Conservation (phyloP, 2,113 vertebrate species). For the Anhinga rufa region DNA sequence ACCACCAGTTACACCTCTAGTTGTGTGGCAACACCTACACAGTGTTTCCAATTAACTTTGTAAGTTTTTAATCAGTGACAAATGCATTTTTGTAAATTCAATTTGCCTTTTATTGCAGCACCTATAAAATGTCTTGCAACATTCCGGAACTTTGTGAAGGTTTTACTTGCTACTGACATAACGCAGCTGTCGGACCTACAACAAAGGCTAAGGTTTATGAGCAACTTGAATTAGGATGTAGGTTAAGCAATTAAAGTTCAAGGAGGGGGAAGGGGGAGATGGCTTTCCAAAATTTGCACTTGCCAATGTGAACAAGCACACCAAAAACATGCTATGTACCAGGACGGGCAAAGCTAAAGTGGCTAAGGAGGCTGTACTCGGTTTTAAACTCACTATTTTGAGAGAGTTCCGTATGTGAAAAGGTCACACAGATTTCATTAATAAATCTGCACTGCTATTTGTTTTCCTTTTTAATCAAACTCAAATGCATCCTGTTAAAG, state of each 20-base stretch:
- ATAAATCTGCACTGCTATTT: slow-evolving; percentile 72
- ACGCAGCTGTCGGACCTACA: slow-evolving; percentile 93
- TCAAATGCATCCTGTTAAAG: slow-evolving; percentile 84
- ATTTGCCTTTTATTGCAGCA: slow-evolving; percentile 82
- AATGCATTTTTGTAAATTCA: slow-evolving; percentile 84
- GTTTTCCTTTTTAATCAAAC: slow-evolving; percentile 86
- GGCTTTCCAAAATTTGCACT: slow-evolving; percentile 49
- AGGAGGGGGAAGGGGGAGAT: slow-evolving; percentile 71
- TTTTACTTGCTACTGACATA: slow-evolving; percentile 97
- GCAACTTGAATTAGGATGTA: slow-evolving; percentile 95
- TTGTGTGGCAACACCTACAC: slow-evolving; percentile 83
- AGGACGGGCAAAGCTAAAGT: not conserved
- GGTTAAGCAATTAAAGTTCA: slow-evolving; percentile 94
- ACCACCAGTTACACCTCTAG: slow-evolving; percentile 75
- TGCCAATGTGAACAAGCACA: slow-evolving; percentile 5
- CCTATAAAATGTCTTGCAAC: slow-evolving; percentile 92
- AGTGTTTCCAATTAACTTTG: slow-evolving; percentile 83
- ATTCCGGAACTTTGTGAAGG: slow-evolving; percentile 95
- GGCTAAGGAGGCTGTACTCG: not conserved
- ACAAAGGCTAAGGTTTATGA: slow-evolving; percentile 90
- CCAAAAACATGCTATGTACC: not conserved
- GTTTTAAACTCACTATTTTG: slow-evolving; percentile 51
- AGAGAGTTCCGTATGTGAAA: slow-evolving; percentile 70
- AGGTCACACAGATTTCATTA: slow-evolving; percentile 84
- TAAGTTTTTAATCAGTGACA: slow-evolving; percentile 84